Evolutionary conservation across 2,113 vertebrate genomes (phyloP), one percentile per base, ranked within the genome.

Genomic region (Syngnathoides biaculeatus): DNA sequence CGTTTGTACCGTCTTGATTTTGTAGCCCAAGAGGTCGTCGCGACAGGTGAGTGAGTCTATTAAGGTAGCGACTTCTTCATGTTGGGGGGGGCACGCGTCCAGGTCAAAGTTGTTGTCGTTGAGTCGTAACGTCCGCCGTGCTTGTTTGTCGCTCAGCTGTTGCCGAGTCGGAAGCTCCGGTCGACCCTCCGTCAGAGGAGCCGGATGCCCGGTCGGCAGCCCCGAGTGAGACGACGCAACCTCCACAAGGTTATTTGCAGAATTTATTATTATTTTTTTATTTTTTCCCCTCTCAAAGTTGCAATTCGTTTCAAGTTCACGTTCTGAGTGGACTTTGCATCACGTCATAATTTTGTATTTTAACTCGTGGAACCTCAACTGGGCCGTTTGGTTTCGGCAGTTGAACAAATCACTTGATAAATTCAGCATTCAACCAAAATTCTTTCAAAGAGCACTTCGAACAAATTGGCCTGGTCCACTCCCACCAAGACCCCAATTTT

Each of bases 231-330:
- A 64, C 80, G 7, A 57, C 79, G 7, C 77, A 83, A 67, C 35
- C 43, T 0, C 40, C 72, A 17, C 30, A 78, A 89, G 88, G 90
- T 91, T 79, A 67, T 79, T 26, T 78, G 42, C 42, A 53, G 61
- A 17, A 17, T n/a, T 63, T 50, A 19, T 12, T 63, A 22, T 15
- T 42, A n/a, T n/a, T n/a, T n/a, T n/a, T n/a, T n/a, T n/a, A n/a
- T n/a, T n/a, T n/a, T n/a, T n/a, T n/a, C n/a, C n/a, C n/a, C 66
- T 78, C 26, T 60, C 48, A 71, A 73, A 26, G 5, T 0, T n/a
- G 6, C 40, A 12, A 45, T n/a, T 67, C 4, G 56, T 61, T 22
- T 30, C 30, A 35, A 60, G 64, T 38, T 8, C 20, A 38, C 7
- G 17, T 35, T 14, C 42, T 12, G 4, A 22, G 20, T 50, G 22